Conservation (phyloP, 2,797 vertebrate genomes). For the Acipenser transmontanus region DNA sequence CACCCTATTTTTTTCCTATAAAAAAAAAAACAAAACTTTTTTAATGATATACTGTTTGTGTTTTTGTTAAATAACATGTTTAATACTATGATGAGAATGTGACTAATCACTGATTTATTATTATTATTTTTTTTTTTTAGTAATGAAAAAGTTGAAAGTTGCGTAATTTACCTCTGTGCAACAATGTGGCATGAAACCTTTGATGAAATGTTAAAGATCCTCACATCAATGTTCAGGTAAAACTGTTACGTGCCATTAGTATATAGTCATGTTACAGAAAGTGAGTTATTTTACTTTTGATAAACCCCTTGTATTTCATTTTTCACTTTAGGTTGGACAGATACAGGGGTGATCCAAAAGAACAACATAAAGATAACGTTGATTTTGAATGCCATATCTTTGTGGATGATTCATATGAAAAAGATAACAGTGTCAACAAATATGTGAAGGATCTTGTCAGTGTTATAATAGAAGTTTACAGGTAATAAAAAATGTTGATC, state of each 20-base stretch:
- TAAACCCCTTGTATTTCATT: neutral
- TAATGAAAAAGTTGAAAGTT: slow-evolving; percentile 47
- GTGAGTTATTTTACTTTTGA: neutral
- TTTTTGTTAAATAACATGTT: no score
- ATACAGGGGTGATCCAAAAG: slow-evolving; percentile 62
- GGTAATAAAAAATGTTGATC: slow-evolving; percentile 36
- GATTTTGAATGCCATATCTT: slow-evolving; percentile 69
- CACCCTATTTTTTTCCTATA: no score
- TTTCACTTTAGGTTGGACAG: slow-evolving; percentile 58
- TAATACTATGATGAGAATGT: neutral
- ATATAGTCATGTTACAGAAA: no score
- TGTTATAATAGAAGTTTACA: slow-evolving; percentile 64
- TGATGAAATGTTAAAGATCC: slow-evolving; percentile 73
- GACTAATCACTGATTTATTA: neutral
- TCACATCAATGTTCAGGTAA: slow-evolving; percentile 73
- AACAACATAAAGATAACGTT: slow-evolving; percentile 60
- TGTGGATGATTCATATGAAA: slow-evolving; percentile 62
- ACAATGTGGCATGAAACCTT: slow-evolving; percentile 78
- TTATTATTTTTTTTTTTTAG: slow-evolving; percentile 29
- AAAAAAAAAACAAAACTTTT: neutral
- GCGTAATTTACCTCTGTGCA: slow-evolving; percentile 69
- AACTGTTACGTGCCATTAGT: neutral
- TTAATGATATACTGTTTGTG: neutral
- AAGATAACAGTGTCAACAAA: slow-evolving; percentile 49
- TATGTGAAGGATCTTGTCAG: slow-evolving; percentile 55